Conservation (phyloP, 2,797 vertebrate species). For the Anabas testudineus region DNA sequence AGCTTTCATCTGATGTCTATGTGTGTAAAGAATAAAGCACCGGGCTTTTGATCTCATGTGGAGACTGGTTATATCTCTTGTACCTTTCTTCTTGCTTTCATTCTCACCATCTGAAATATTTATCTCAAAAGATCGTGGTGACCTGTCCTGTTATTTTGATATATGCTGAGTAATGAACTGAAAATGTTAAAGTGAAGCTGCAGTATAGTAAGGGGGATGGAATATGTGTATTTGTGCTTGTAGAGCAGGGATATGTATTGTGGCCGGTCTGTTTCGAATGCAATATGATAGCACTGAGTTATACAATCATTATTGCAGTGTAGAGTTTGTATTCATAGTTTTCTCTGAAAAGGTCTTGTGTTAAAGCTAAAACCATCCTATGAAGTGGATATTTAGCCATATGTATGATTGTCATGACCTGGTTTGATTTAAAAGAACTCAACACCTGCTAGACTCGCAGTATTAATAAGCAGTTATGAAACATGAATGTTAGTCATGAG, state of each 20-base stretch:
- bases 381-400: too few species aligned
- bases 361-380: background rate
- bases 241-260: conserved; percentile 2
- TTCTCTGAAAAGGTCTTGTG: background rate
- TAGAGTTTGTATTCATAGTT: background rate
- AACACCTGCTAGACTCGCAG: conserved; percentile 33
- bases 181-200: conserved; percentile 9
- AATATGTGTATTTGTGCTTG: conserved; percentile 7
- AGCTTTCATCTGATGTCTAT: conserved; percentile 61
- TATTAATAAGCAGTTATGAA: too few species aligned
- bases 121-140: conserved; percentile 36
- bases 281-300: background rate
- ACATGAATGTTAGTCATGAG: conserved; percentile 48
- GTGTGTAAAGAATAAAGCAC: conserved; percentile 57
- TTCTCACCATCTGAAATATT: conserved; percentile 58
- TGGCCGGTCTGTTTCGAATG: too few species aligned
- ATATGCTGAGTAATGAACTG: conserved; percentile 24
- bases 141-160: conserved; percentile 41
- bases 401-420: conserved; percentile 17
- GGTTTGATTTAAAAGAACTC: conserved; percentile 28
- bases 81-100: conserved; percentile 50
- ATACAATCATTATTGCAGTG: background rate
- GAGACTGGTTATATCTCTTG: conserved; percentile 42
- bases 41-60: conserved; percentile 55
- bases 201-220: background rate